Evolutionary conservation across 2,888 invertebrate genomes (phyloP), one percentile per base, ranked within the genome.

Genomic region (Drosophila mettleri): DNA sequence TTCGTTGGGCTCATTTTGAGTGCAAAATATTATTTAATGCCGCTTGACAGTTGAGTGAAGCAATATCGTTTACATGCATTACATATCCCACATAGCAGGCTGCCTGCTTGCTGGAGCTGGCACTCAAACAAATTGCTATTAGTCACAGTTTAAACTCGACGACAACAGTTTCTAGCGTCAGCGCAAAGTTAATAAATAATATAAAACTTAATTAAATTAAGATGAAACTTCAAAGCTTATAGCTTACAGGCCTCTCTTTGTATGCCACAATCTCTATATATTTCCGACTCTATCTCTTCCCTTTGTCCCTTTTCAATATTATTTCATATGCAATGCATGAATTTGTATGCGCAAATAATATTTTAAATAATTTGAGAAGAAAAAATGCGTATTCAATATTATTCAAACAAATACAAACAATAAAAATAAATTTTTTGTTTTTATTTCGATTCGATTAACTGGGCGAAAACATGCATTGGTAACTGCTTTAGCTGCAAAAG

Each of bases 61-160:
- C 77, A 80, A 86, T 86, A 86, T 88, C 86, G 83, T 80, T 80
- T 83, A 86, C 88, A 88, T 86, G 86, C 78, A 80, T 86, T 78
- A 80, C 78, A 73, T 78, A 83, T 67, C 33, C 54, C 51, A 34
- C 62, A 27, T 36, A 49, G 12, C 36, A 12, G 16, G 27, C 14
- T 33, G 33, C 29, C 10, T 18, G 27, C 12, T 7, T 8, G 54
- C 33, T 31, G 53, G n/a, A 33, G 36, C 51, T 48, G 79, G 62
- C 83, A 80, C 82, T 83, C 83, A 78, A 55, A 57, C 78, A 86
- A 84, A 86, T 86, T 86, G 84, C 70, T 78, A 75, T 80, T 78
- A 73, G 77, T 69, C 60, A 69, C 75, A 70, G 57, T 46, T 69
- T 63, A 57, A 48, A 41, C 70, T 67, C 24, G 22, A 20, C n/a